phyloP scores from a whole-genome alignment of 23 tunicate genomes.

The Styela clava region DNA sequence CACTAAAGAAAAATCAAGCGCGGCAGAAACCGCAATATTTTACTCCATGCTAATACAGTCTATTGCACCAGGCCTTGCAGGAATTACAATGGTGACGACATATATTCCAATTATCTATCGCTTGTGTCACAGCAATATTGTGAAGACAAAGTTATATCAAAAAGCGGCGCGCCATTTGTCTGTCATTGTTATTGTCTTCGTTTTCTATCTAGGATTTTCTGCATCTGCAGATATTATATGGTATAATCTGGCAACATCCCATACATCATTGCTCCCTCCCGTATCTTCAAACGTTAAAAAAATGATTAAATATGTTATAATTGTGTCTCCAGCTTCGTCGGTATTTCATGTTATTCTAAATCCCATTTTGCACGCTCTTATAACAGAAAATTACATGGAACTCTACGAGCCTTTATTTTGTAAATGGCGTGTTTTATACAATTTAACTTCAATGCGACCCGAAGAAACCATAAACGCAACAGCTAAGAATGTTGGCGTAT shows the following conservation, averaged over 20 bases:
- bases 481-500: no score
- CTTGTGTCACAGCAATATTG: not conserved
- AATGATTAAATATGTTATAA: not conserved
- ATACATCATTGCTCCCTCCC: not conserved
- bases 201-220: not conserved
- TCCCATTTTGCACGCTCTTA: slow-evolving; percentile 6
- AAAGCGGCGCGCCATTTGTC: not conserved
- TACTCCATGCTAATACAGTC: not conserved
- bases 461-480: no score
- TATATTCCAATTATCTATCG: not conserved
- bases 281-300: not conserved
- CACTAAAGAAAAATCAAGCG: not conserved
- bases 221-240: not conserved
- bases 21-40: not conserved
- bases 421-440: not conserved
- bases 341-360: not conserved
- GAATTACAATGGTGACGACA: not conserved
- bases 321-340: not conserved
- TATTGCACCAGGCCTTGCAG: not conserved
- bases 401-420: not conserved
- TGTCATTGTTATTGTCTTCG: slow-evolving; percentile 9
- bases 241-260: not conserved
- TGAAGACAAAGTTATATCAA: not conserved
- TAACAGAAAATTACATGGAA: not conserved
- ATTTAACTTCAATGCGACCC: not conserved